phyloP scores from a whole-genome alignment of 2,113 vertebrate species.

The Hemiscyllium ocellatum region DNA sequence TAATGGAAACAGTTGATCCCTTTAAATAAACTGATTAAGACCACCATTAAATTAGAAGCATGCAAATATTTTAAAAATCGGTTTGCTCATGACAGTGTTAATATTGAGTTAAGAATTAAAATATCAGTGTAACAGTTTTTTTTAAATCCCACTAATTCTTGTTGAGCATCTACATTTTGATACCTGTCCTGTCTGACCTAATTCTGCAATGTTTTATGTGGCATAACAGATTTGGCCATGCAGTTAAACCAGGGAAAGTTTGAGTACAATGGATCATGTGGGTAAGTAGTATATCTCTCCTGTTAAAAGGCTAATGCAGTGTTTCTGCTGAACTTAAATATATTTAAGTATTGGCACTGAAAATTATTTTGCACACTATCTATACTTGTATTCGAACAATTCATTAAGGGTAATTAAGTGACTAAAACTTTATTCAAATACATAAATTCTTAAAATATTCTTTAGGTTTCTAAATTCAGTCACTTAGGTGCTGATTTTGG shows the following conservation, averaged over 20 bases:
- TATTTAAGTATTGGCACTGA: neutral
- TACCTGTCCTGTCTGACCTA: neutral
- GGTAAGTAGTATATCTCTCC: conserved; percentile 69
- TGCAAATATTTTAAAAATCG: neutral
- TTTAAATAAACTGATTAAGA: neutral
- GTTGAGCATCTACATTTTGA: neutral
- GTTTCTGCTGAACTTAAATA: conserved; percentile 53
- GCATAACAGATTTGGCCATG: conserved; percentile 89
- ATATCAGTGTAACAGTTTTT: neutral
- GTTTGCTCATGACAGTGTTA: neutral
- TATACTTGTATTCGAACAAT: neutral
- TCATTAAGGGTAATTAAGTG: neutral
- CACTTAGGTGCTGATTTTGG: neutral
- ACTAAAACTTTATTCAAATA: neutral
- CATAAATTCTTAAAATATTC: neutral
- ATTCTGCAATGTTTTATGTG: conserved; percentile 38
- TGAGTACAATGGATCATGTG: conserved; percentile 94
- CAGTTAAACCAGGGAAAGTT: conserved; percentile 98
- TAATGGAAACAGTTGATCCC: neutral
- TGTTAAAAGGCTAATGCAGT: conserved; percentile 53
- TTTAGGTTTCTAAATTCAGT: neutral
- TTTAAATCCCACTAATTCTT: neutral
- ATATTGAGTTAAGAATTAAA: neutral
- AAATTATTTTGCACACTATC: neutral
- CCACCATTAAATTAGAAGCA: neutral